Conservation (phyloP, 1,140 invertebrate species). For the Tetramorium parvispinum region DNA sequence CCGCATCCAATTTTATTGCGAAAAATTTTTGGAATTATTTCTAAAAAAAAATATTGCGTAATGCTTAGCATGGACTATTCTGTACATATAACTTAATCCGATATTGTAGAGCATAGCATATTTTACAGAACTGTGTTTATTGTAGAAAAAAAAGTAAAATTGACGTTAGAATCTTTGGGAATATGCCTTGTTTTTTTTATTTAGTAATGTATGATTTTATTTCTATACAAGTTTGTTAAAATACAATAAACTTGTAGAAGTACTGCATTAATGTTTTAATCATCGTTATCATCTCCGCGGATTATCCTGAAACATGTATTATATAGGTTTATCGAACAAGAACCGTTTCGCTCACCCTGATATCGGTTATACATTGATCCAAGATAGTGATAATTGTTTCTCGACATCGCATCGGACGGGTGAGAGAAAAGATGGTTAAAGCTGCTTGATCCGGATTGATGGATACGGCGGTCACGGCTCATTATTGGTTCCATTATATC, state of each 20-base stretch:
- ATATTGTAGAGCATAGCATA: not conserved
- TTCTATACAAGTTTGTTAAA: not conserved
- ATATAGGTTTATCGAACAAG: not conserved
- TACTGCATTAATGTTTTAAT: not conserved
- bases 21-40: no score
- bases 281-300: not conserved
- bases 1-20: no score
- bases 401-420: conserved; percentile 57
- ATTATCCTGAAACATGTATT: not conserved
- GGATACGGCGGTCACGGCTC: conserved; percentile 72
- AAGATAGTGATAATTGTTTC: conserved; percentile 75
- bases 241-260: not conserved
- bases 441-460: conserved; percentile 76
- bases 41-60: no score
- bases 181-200: not conserved
- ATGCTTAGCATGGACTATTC: not conserved
- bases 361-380: not conserved
- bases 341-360: not conserved
- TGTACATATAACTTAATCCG: not conserved
- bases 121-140: not conserved
- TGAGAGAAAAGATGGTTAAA: conserved; percentile 55
- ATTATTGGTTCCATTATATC: conserved; percentile 80
- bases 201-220: not conserved
- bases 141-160: not conserved
- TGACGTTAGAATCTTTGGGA: not conserved